Base-by-base conservation (phyloP, 2,113 vertebrate genomes). In the Siniperca knerii region DNA sequence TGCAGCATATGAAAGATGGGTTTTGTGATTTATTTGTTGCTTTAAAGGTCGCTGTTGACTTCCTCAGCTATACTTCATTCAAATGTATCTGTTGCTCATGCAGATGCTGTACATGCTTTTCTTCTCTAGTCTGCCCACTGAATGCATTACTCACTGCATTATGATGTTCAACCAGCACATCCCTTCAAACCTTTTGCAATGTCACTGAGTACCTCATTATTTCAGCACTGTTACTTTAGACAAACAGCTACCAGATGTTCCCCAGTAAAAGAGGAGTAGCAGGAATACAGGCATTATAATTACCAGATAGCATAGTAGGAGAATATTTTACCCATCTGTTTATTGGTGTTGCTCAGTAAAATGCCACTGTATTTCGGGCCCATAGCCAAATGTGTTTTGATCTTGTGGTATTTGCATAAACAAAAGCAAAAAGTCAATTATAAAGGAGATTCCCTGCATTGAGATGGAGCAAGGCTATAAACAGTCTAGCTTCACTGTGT, bases 381-480 rank as follows among this genome's bases (percentile, higher is more conserved):
- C 48, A 3, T 8, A 62, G 76, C 58, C 46, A 64, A 61, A 72
- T 76, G 35, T 58, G 8, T 70, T 71, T 57, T 42, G 25, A 18
- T 75, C 25, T 84, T 21, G 6, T 29, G 10, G 8, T 29, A 35
- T 86, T 33, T 81, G 46, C 29, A 61, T 57, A 4, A 74, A 75
- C 42, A 65, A 35, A 68, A 88, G 44, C n/a, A 62, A 75, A 73
- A 52, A 60, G 7, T 44, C n/a, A 75, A 66, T 84, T 70, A 61
- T 9, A 44, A 52, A 37, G 0, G 25, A 54, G 13, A 75, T 69
- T 50, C 50, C 55, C 40, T 70, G 70, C 16, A 35, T 61, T 67
- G 20, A 84, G n/a, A 50, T 16, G 33, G 4, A 65, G 50, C 5
- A 5, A 10, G 11, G 0, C 33, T 72, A 35, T 44, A 44, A 70